Evolutionary conservation across 2,113 vertebrate species (phyloP).

Genomic region (Sander vitreus): DNA sequence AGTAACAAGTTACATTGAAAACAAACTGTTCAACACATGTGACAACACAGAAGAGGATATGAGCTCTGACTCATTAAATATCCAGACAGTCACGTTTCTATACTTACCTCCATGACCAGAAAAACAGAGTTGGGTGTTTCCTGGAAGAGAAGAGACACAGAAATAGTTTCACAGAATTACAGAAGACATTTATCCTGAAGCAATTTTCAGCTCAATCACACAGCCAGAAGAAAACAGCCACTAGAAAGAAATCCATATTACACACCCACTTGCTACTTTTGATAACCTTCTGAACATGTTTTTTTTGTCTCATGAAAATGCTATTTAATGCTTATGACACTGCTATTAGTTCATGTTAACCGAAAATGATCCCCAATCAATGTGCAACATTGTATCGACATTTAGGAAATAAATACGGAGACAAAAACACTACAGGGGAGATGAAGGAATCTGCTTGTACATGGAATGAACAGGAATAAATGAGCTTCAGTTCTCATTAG

Average conservation of each 20-base stretch:
- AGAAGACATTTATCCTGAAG: constrained; percentile 31
- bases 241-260: background rate
- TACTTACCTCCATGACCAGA: constrained; percentile 96
- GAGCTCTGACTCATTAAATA: background rate
- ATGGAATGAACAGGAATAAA: background rate
- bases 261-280: background rate
- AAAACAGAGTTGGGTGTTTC: constrained; percentile 96
- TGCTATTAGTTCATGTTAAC: background rate
- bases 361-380: too few species aligned
- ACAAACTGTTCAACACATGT: background rate
- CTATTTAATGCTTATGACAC: background rate
- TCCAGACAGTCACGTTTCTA: constrained; percentile 8
- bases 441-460: background rate
- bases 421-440: too few species aligned
- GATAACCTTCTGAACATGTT: background rate
- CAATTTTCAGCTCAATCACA: constrained; percentile 26
- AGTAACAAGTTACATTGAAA: background rate
- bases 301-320: background rate
- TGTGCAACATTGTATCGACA: too few species aligned
- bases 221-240: background rate
- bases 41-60: background rate
- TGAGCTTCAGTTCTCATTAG: background rate
- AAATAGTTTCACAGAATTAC: constrained; percentile 23
- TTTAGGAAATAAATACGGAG: too few species aligned
- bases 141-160: constrained; percentile 84